A percentile compares a stretch with the other conserved stretches of the same genome.
Evolutionary conservation across 2,888 invertebrate genomes (phyloP).

Genomic region (Embidobia sp.): DNA sequence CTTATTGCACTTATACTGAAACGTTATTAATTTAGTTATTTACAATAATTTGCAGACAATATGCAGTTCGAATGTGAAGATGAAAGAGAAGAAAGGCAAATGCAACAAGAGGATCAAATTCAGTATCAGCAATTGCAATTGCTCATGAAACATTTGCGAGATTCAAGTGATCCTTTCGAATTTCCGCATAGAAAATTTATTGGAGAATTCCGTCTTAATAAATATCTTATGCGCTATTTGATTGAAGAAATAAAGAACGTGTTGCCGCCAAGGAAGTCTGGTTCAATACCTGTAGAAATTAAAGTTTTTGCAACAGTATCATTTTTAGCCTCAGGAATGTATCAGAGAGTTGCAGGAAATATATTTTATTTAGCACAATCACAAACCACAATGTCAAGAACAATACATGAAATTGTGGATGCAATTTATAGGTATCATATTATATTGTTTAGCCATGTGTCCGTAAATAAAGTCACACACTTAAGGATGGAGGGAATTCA

Average conservation of each 20-base stretch:
- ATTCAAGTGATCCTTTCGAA: not conserved
- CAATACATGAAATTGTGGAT: not conserved
- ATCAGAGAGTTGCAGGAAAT: not conserved
- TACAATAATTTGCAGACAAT: no score
- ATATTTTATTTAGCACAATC: not conserved
- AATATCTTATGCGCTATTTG: not conserved
- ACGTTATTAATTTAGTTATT: no score
- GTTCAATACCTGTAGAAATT: not conserved
- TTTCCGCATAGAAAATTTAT: conserved; percentile 8
- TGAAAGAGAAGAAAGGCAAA: no score
- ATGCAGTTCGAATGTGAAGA: no score
- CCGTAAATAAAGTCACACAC: no score
- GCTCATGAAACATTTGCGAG: no score
- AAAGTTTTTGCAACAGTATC: conserved; percentile 2
- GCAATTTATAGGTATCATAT: not conserved
- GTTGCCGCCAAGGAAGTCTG: not conserved
- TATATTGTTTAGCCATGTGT: no score
- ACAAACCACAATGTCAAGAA: not conserved
- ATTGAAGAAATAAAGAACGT: conserved; percentile 5
- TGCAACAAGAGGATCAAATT: no score
- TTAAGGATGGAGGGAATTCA: no score
- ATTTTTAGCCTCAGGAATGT: not conserved
- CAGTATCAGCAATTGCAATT: no score
- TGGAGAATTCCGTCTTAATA: conserved; percentile 3
- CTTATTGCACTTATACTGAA: no score